A percentile compares a stretch with the other conserved stretches of the same genome.
Conservation (phyloP, 1,140 invertebrate genomes). For the Sitobion miscanthi region DNA sequence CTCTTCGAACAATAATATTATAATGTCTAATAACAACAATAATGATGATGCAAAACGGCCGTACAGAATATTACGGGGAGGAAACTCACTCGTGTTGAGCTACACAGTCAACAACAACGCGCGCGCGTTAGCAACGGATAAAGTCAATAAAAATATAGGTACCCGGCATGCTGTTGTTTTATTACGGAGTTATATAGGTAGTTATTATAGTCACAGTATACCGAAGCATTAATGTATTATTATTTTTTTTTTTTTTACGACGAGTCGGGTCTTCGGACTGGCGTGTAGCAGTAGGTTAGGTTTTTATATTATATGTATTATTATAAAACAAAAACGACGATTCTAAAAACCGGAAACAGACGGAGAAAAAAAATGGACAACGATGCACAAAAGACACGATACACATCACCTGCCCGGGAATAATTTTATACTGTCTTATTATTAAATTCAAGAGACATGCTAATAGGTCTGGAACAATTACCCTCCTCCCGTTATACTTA, state of each 20-base stretch:
- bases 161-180: not conserved
- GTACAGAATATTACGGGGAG: not conserved
- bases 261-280: not conserved
- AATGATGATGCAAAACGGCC: not conserved
- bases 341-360: constrained; percentile 24
- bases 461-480: constrained; percentile 39
- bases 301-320: not conserved
- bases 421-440: not conserved
- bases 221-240: not conserved
- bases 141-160: not conserved
- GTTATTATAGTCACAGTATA: not conserved
- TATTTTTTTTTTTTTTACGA: not conserved
- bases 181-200: not conserved
- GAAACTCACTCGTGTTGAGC: not conserved
- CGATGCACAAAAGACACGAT: constrained; percentile 37
- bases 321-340: not conserved
- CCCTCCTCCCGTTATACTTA: not conserved
- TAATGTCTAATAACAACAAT: not conserved
- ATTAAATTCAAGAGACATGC: constrained; percentile 2
- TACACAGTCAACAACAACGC: not conserved
- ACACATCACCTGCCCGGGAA: constrained; percentile 24
- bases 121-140: not conserved
- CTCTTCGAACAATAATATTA: not conserved
- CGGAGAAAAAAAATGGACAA: not conserved
- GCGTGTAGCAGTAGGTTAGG: not conserved